Evolutionary conservation across 2,797 vertebrate species (phyloP).

Genomic region (Vespertilio murinus): DNA sequence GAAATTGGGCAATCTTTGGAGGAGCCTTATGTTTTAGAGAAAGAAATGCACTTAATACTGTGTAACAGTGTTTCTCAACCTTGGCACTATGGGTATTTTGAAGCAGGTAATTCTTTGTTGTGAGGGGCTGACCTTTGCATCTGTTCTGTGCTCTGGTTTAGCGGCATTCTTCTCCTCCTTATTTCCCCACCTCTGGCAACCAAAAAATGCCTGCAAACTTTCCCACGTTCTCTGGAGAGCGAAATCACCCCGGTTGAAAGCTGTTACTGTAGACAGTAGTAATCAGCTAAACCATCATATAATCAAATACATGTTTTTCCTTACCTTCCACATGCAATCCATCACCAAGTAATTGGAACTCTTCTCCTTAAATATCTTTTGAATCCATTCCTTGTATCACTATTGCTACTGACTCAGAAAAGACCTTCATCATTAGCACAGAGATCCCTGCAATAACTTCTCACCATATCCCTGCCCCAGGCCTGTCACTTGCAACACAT

Average conservation of each 20-base stretch:
- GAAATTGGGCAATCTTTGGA: neutral
- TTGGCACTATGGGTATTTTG: neutral
- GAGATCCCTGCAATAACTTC: neutral
- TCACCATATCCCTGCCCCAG: neutral
- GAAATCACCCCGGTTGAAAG: neutral
- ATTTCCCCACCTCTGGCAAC: neutral
- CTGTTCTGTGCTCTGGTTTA: neutral
- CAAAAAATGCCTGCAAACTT: neutral
- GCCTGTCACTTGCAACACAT: neutral
- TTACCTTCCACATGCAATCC: neutral
- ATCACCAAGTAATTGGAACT: neutral
- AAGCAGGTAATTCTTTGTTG: neutral
- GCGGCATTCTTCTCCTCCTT: neutral
- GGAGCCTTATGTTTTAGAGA: neutral
- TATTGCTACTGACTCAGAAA: neutral
- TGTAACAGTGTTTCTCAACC: neutral
- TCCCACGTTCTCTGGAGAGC: neutral
- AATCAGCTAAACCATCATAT: neutral
- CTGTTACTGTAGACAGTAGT: neutral
- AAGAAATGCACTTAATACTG: neutral
- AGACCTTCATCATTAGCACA: neutral
- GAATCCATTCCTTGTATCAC: neutral
- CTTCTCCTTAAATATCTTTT: conserved; percentile 12
- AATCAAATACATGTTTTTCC: neutral
- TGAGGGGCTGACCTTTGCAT: neutral